Conservation (phyloP, 2,888 invertebrate species). For the Gymnoscelis rufifasciata region DNA sequence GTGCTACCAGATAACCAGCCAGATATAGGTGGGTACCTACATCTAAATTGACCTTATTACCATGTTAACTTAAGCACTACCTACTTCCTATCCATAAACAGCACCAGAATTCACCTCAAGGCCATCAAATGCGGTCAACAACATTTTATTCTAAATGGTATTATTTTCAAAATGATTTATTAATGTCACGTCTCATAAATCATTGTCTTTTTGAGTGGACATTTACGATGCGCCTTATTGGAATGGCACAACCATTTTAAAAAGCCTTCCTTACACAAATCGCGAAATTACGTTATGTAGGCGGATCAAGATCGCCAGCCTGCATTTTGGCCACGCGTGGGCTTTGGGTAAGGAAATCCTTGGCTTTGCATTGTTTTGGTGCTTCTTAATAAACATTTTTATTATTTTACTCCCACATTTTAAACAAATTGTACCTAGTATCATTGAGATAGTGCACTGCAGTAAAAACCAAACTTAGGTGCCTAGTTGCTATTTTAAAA, state of each 20-base stretch:
- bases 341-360: constrained; percentile 20
- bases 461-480: too few relatives aligned
- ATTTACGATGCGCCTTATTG: constrained; percentile 31
- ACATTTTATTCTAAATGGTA: constrained; percentile 5
- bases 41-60: too few relatives aligned
- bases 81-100: too few relatives aligned
- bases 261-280: constrained; percentile 31
- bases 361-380: constrained; percentile 24
- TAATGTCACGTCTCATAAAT: constrained; percentile 20
- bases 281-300: constrained; percentile 25
- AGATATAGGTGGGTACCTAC: too few relatives aligned
- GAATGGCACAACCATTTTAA: constrained; percentile 30
- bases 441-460: too few relatives aligned
- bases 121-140: not conserved
- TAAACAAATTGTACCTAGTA: too few relatives aligned
- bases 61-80: too few relatives aligned
- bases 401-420: constrained; percentile 4
- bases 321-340: constrained; percentile 30
- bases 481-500: too few relatives aligned
- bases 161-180: constrained; percentile 17
- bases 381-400: constrained; percentile 9
- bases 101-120: constrained; percentile 1
- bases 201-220: constrained; percentile 23
- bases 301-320: constrained; percentile 32
- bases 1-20: too few relatives aligned